These are phyloP conservation scores for Danio kyathit DNA, from an alignment of 2,797 vertebrate genomes.

Conservation along the genomic window DNA sequence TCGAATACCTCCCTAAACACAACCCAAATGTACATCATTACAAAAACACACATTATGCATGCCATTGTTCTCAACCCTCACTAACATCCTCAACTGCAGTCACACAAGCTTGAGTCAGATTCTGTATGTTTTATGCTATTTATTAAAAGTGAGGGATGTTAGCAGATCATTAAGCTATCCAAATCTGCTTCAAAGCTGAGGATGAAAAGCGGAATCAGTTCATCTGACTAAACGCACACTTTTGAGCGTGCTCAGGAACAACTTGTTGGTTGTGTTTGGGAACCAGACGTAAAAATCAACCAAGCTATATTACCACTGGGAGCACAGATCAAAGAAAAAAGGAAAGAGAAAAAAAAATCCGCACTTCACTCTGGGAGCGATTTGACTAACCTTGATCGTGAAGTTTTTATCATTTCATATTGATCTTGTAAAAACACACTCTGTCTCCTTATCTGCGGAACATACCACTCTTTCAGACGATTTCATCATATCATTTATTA, in stretches of 20 bases:
- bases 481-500: conserved; percentile 65
- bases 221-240: conserved; percentile 18
- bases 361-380: conserved; percentile 28
- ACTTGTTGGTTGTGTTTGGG: conserved; percentile 13
- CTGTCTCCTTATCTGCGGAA: conserved; percentile 24
- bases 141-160: conserved; percentile 15
- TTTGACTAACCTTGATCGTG: conserved; percentile 46
- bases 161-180: conserved; percentile 23
- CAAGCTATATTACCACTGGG: conserved; percentile 13
- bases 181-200: conserved; percentile 33
- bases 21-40: too few species aligned
- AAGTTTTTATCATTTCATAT: conserved; percentile 49
- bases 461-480: conserved; percentile 46
- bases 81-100: background rate
- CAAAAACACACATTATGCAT: conserved; percentile 1
- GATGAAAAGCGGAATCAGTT: conserved; percentile 22
- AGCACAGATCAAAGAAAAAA: conserved; percentile 42
- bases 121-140: conserved; percentile 3
- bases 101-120: background rate
- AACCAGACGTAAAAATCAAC: conserved; percentile 31
- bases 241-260: background rate
- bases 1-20: too few species aligned
- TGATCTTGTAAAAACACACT: conserved; percentile 45
- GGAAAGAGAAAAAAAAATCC: background rate
- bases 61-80: conserved; percentile 6